Evolutionary conservation across 2,888 invertebrate genomes (phyloP).

Genomic region (Venustoraphidia nigricollis): DNA sequence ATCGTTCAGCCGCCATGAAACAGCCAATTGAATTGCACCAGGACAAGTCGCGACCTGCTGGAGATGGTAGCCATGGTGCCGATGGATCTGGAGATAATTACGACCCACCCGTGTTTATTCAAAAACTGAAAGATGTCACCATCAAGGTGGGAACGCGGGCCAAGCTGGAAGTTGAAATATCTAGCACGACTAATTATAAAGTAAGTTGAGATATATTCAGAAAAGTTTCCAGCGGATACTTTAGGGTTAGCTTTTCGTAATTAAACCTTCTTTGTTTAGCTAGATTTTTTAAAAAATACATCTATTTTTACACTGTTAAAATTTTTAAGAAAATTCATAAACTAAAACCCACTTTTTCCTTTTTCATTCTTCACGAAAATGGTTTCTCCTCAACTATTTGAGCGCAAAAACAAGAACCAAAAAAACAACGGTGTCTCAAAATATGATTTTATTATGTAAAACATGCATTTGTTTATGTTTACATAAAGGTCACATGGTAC

Average conservation of each 20-base stretch:
- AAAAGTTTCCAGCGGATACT: neutral
- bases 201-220: slow-evolving; percentile 28
- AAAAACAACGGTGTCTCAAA: neutral
- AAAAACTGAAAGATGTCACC: slow-evolving; percentile 70
- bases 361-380: too few relatives aligned
- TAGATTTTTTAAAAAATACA: too few relatives aligned
- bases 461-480: neutral
- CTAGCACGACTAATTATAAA: slow-evolving; percentile 63
- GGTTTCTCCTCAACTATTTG: too few relatives aligned
- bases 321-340: too few relatives aligned
- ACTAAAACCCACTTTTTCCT: too few relatives aligned
- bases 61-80: slow-evolving; percentile 9
- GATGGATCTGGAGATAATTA: slow-evolving; percentile 36
- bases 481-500: slow-evolving; percentile 66
- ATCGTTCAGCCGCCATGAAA: slow-evolving; percentile 25
- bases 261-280: too few relatives aligned
- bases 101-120: slow-evolving; percentile 67
- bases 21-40: slow-evolving; percentile 33
- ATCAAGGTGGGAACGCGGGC: slow-evolving; percentile 83
- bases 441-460: neutral
- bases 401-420: too few relatives aligned
- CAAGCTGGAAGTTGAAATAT: slow-evolving; percentile 69
- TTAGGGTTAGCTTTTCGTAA: too few relatives aligned
- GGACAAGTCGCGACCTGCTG: slow-evolving; percentile 28
- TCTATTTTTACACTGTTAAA: too few relatives aligned